Conservation (phyloP, 23 tunicate species). For the Halocynthia aurantium region DNA sequence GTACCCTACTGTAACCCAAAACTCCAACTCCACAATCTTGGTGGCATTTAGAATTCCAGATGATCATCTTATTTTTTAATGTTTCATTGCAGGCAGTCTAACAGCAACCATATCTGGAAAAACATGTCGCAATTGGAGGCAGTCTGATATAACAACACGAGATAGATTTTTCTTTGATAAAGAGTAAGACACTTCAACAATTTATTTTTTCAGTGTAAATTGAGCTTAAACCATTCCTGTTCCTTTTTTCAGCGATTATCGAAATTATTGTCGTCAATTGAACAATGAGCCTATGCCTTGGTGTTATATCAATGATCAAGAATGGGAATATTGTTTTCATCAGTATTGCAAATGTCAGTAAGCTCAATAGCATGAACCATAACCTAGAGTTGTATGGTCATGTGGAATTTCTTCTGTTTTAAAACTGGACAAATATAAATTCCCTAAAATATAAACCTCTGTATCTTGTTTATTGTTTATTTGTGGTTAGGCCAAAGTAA, state of each 20-base stretch:
- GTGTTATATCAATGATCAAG: slow-evolving; percentile 39
- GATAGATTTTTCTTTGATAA: not conserved
- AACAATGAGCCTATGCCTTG: slow-evolving; percentile 28
- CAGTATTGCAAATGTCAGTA: slow-evolving; percentile 31
- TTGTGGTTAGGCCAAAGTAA: no score
- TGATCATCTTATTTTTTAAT: not conserved
- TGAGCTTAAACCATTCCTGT: not conserved
- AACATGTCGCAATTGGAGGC: not conserved
- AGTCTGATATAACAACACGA: not conserved
- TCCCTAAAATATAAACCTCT: no score
- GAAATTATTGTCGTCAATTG: not conserved
- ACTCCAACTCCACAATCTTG: no score
- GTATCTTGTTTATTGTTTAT: no score
- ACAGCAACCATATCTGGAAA: slow-evolving; percentile 5
- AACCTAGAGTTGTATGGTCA: no score
- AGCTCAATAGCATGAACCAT: not conserved
- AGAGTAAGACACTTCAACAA: not conserved
- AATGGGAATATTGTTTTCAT: slow-evolving; percentile 52
- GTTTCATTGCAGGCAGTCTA: not conserved
- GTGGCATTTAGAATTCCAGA: no score
- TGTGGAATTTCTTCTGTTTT: no score
- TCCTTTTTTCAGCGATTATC: not conserved
- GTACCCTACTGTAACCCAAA: no score
- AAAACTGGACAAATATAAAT: no score
- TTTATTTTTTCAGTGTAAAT: not conserved